A percentile compares a stretch with the other conserved stretches of the same genome.
Conservation (phyloP, 2,797 vertebrate species). For the Oreortyx pictus region DNA sequence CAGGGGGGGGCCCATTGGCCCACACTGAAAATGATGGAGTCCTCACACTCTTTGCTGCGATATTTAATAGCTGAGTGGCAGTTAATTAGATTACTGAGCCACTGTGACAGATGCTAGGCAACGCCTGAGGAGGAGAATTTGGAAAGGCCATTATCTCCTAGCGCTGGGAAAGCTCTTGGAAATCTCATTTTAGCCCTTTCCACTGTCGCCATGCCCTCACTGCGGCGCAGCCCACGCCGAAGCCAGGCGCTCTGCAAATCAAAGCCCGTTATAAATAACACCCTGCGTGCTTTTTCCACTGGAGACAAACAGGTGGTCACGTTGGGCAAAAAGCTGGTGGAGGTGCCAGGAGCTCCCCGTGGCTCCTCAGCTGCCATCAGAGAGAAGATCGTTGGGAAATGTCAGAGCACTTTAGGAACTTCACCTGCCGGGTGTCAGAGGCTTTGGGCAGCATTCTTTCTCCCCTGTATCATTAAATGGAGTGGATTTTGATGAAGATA, state of each 20-base stretch:
- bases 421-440: neutral
- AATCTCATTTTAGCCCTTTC: conserved; percentile 53
- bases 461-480: neutral
- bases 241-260: neutral
- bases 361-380: conserved; percentile 16
- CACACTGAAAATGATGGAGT: conserved; percentile 50
- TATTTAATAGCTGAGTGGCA: conserved; percentile 46
- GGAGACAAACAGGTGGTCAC: neutral
- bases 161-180: neutral
- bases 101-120: conserved; percentile 61
- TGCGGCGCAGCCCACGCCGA: neutral
- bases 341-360: conserved; percentile 4
- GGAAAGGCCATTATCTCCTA: conserved; percentile 56
- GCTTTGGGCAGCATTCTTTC: conserved; percentile 38
- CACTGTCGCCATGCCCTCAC: neutral
- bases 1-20: conserved; percentile 34
- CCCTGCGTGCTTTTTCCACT: neutral
- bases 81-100: conserved; percentile 56
- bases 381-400: neutral
- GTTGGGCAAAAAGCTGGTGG: neutral
- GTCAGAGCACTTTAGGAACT: neutral
- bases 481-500: conserved; percentile 44
- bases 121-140: conserved; percentile 30
- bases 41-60: conserved; percentile 32
- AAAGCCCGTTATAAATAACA: neutral